Evolutionary conservation across 2,888 invertebrate genomes (phyloP).

Genomic region (Hymenopus coronatus): DNA sequence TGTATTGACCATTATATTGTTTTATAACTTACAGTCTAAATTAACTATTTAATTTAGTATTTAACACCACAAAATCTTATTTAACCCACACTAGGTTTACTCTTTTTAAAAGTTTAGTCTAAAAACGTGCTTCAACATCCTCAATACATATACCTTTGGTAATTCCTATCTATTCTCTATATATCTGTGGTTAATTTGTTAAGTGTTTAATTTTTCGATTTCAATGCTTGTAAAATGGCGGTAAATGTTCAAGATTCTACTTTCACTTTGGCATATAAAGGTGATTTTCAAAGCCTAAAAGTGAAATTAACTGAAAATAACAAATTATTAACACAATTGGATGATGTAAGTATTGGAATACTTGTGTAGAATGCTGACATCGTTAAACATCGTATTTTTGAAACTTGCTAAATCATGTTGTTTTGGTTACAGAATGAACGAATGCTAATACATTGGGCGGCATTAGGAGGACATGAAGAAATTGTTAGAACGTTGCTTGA

Average conservation of each 20-base stretch:
- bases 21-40: too few species aligned
- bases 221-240: neutral
- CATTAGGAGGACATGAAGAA: conserved; percentile 72
- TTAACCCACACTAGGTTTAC: too few species aligned
- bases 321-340: conserved; percentile 49
- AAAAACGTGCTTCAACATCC: too few species aligned
- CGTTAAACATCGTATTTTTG: neutral
- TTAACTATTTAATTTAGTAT: too few species aligned
- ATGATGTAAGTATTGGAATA: conserved; percentile 49
- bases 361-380: conserved; percentile 24
- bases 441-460: conserved; percentile 76
- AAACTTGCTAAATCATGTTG: conserved; percentile 6
- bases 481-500: conserved; percentile 68
- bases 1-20: too few species aligned
- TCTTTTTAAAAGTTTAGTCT: too few species aligned
- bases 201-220: too few species aligned
- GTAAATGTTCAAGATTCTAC: conserved; percentile 41
- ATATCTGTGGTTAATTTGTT: too few species aligned
- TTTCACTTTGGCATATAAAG: conserved; percentile 69
- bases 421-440: conserved; percentile 61
- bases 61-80: too few species aligned
- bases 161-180: too few species aligned
- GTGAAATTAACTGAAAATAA: conserved; percentile 58
- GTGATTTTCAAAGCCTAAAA: conserved; percentile 66
- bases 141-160: too few species aligned